phyloP scores from a whole-genome alignment of 2,113 vertebrate species.

The Lepus europaeus region DNA sequence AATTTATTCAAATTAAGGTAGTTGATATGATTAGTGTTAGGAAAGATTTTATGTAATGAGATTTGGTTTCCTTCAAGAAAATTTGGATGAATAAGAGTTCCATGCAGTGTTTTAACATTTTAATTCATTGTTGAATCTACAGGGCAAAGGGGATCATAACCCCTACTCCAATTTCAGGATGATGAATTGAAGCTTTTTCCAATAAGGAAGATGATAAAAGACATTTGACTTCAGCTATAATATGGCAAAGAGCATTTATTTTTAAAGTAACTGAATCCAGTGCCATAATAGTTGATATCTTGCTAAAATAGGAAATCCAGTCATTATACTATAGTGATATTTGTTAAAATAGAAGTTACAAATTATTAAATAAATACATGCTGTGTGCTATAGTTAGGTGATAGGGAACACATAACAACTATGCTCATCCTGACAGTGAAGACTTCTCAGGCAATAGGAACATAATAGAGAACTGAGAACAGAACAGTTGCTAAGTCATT shows the following conservation, averaged over 20 bases:
- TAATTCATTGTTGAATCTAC: constrained; percentile 63
- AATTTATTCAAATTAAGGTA: constrained; percentile 63
- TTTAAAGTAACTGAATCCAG: constrained; percentile 52
- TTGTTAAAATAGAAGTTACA: not conserved
- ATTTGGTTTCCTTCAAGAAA: constrained; percentile 71
- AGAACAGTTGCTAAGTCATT: not conserved
- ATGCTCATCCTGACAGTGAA: not conserved
- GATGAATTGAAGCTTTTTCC: constrained; percentile 69
- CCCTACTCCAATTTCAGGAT: constrained; percentile 66
- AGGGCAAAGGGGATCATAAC: constrained; percentile 53
- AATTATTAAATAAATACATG: not conserved
- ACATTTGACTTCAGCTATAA: not conserved
- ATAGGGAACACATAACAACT: not conserved
- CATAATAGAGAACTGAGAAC: not conserved
- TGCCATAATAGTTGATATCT: not conserved
- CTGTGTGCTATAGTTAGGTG: not conserved
- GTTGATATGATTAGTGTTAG: constrained; percentile 66
- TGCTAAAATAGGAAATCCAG: not conserved
- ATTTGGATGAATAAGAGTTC: constrained; percentile 67
- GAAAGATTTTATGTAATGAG: constrained; percentile 64
- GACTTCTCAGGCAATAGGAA: not conserved
- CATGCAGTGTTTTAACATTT: constrained; percentile 74
- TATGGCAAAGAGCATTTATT: constrained; percentile 21
- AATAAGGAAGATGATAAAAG: constrained; percentile 40
- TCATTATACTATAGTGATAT: not conserved